Base-by-base conservation (phyloP, 2,888 invertebrate species). In the Clostera curtula region DNA sequence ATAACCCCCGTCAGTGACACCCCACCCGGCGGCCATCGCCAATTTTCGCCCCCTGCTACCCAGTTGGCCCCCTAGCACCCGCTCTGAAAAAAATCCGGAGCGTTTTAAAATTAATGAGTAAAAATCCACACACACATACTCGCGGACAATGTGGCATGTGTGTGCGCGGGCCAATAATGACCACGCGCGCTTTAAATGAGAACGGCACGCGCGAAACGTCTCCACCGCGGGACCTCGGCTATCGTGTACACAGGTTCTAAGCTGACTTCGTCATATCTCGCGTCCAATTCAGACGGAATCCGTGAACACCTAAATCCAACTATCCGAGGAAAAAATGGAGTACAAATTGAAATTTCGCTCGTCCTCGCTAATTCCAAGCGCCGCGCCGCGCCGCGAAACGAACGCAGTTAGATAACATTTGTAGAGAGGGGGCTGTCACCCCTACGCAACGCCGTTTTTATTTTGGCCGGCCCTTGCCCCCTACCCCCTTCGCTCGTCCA, bases 91-190 rank as follows among this genome's bases (percentile, higher is more conserved):
- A 85, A 85, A 85, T 85, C 83, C 84, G 62, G 79, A 83, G 80
- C 84, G 83, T 84, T 85, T 85, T 85, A 85, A 85, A 85, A 85
- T 85, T 85, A 85, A 85, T 85, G 85, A 85, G 85, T 84, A 84
- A 84, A 83, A 85, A 84, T 84, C 70, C 74, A 84, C 84, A 80
- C 82, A 82, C 79, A 80, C 84, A 76, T 59, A 56, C 58, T 62
- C 59, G 58, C 62, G 67, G 61, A 71, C 75, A 70, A 70, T 67
- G 59, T 41, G 53, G 51, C 56, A 50, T 42, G 64, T 66, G 72
- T 71, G 79, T 73, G 74, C 55, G 56, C 50, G 60, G 54, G 55
- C 72, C 66, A 62, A 73, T 80, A 79, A 77, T 77, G 74, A 70
- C 71, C 64, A 57, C 62, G 58, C 60, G 54, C 58, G 50, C 53